Conservation (phyloP, 2,797 vertebrate species). For the Thalassophryne amazonica region DNA sequence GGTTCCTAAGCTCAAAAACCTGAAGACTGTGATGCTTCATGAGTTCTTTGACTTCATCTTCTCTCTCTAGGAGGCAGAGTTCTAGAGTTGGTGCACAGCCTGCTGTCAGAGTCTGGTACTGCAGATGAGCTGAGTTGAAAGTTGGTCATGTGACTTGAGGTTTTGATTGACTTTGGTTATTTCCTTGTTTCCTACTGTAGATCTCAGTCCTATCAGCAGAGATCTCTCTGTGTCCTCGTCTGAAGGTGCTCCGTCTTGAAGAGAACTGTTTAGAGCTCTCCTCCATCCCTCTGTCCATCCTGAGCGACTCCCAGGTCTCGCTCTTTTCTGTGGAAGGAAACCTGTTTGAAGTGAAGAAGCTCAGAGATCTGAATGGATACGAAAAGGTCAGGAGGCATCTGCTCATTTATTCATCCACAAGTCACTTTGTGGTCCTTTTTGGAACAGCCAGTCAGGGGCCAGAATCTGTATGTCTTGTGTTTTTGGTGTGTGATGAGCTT, state of each 20-base stretch:
- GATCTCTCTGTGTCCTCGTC: slow-evolving; percentile 87
- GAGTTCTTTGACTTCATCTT: too few species aligned
- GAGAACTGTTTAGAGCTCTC: slow-evolving; percentile 95
- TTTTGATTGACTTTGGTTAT: too few species aligned
- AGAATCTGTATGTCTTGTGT: neutral
- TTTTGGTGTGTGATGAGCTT: neutral
- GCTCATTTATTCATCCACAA: too few species aligned
- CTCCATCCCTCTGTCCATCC: slow-evolving; percentile 88
- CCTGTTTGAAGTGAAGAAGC: slow-evolving; percentile 92
- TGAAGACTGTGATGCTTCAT: too few species aligned
- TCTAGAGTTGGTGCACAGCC: too few species aligned
- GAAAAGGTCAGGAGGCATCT: slow-evolving; percentile 82
- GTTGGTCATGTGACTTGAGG: too few species aligned
- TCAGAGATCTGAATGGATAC: slow-evolving; percentile 91
- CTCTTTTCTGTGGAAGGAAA: slow-evolving; percentile 95
- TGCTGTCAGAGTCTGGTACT: too few species aligned
- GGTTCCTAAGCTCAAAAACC: too few species aligned
- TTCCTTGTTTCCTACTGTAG: slow-evolving; percentile 55
- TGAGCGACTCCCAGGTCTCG: slow-evolving; percentile 89
- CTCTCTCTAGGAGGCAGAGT: too few species aligned
- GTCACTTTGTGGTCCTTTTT: neutral
- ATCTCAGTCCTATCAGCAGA: slow-evolving; percentile 86
- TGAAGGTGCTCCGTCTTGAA: slow-evolving; percentile 96
- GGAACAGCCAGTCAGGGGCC: neutral
- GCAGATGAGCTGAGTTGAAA: too few species aligned